Evolutionary conservation across 2,797 vertebrate genomes (phyloP).

Genomic region (Pangasius larnaudii): DNA sequence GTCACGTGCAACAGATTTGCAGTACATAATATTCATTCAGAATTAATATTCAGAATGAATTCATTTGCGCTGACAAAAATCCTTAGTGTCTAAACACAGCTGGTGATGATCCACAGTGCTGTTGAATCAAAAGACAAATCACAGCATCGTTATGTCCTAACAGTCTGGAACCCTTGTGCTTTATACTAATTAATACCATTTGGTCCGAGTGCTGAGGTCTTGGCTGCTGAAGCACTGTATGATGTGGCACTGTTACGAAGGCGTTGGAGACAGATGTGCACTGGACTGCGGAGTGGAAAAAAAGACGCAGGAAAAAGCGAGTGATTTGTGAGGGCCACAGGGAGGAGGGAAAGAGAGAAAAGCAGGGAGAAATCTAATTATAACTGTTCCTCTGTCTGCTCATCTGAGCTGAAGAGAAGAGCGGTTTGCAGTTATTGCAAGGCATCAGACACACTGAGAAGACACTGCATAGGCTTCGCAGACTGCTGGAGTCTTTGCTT

Average conservation of each 20-base stretch:
- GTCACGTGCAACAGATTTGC: neutral
- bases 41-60: neutral
- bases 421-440: conserved; percentile 7
- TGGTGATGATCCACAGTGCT: conserved; percentile 13
- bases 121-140: conserved; percentile 28
- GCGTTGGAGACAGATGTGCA: conserved; percentile 40
- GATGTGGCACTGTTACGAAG: conserved; percentile 43
- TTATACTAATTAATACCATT: conserved; percentile 39
- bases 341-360: conserved; percentile 25
- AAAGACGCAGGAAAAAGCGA: conserved; percentile 36
- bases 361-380: conserved; percentile 34
- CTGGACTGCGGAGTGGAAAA: conserved; percentile 46
- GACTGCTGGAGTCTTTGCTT: neutral
- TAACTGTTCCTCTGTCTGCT: conserved; percentile 24
- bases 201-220: conserved; percentile 18
- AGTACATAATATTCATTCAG: neutral
- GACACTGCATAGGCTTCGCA: neutral
- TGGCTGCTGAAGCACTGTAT: conserved; percentile 33
- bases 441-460: neutral
- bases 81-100: conserved; percentile 11
- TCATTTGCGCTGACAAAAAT: neutral
- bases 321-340: conserved; percentile 34
- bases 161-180: neutral
- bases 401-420: conserved; percentile 23
- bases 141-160: conserved; percentile 6